Base-by-base conservation (phyloP, 2,113 vertebrate species). In the Mus pahari region DNA sequence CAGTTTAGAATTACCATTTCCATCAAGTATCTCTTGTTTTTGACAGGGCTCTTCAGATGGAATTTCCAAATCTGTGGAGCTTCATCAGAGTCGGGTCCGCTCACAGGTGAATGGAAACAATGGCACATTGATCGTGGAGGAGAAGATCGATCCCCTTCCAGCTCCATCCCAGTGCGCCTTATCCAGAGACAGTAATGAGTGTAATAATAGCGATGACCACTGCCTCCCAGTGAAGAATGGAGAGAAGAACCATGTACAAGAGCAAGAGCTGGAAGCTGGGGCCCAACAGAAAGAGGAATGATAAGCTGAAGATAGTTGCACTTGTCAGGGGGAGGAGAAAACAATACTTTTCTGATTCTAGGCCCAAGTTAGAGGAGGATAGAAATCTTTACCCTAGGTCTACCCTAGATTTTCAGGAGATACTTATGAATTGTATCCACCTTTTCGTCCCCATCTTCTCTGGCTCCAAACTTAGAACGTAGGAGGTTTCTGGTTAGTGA, bases 91-190 rank as follows among this genome's bases (percentile, higher is more conserved):
- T 28, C 86, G 36, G 6, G 95, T 92, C 42, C 84, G 70, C 75
- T 97, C 98, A 96, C 99, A 99, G 97, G 98, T 99, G 98, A 99
- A 99, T 71, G 99, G 99, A 98, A 99, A 98, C 98, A 98, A 98
- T 73, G 93, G 95, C 94, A 95, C 98, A 97, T 98, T 98, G 96
- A 98, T 98, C 96, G 98, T 99, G 97, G 98, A 99, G 95, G 97
- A 99, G 97, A 98, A 96, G 99, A 89, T 20, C 12, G 91, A 96
- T 84, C 86, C 79, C 87, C 95, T 98, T 98, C 98, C 98, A 98
- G 98, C 98, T 97, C 97, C 99, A 98, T 98, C 99, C 98, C 99
- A 98, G 97, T 99, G 99, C 99, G 99, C 99, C 99, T 99, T 99
- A 98, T 79, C 96, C 94, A 98, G 97, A 98, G 98, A 98, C 97